phyloP scores from a whole-genome alignment of 2,888 invertebrate genomes.

The Clivina fossor region DNA sequence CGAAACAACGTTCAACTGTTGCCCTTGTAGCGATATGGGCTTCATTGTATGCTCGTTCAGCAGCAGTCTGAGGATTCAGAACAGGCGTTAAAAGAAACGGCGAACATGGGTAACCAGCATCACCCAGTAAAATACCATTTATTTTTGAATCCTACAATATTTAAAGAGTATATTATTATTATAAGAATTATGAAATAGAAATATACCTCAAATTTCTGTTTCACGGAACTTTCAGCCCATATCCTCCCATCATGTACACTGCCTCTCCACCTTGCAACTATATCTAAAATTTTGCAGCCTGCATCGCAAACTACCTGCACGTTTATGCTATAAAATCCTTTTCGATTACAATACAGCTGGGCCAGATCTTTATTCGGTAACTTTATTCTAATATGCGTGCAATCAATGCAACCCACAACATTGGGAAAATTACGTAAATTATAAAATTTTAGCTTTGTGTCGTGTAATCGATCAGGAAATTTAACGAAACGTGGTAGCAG shows the following conservation, averaged over 20 bases:
- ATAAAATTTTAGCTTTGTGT: neutral
- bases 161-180: neutral
- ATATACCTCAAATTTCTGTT: neutral
- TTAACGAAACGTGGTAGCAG: neutral
- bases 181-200: no score
- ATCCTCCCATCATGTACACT: neutral
- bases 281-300: neutral
- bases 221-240: neutral
- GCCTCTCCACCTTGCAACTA: neutral
- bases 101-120: neutral
- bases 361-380: neutral
- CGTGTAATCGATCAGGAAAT: neutral
- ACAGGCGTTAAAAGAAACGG: neutral
- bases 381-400: neutral
- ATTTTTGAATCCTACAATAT: no score
- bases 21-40: neutral
- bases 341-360: neutral
- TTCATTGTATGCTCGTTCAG: neutral
- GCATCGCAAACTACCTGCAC: neutral
- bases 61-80: neutral
- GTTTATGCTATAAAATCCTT: neutral
- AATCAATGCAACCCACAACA: slow-evolving; percentile 1
- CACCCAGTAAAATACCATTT: no score
- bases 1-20: neutral
- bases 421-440: neutral